Evolutionary conservation across 2,797 vertebrate genomes (phyloP).

Genomic region (Syngnathus rostellatus): DNA sequence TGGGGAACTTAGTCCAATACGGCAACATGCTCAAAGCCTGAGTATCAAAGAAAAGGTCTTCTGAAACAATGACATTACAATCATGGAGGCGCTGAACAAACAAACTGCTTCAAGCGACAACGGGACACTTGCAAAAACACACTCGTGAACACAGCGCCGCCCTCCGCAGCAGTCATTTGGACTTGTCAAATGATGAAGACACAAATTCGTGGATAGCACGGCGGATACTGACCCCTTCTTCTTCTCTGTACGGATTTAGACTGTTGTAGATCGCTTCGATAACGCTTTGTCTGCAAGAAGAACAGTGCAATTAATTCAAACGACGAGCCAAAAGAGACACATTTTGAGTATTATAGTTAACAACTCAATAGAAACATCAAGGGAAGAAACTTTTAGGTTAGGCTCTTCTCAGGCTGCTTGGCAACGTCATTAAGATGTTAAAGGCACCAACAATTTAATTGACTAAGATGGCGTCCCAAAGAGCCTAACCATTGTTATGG

Average conservation of each 20-base stretch:
- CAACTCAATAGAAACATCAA: no score
- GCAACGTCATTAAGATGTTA: neutral
- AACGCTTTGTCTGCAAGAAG: constrained; percentile 81
- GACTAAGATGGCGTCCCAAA: neutral
- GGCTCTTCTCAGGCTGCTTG: neutral
- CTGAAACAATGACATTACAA: neutral
- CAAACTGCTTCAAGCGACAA: neutral
- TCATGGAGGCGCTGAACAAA: neutral
- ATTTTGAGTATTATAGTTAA: neutral
- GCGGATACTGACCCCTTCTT: constrained; percentile 85
- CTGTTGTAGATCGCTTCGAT: constrained; percentile 96
- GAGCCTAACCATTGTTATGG: neutral
- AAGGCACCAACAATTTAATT: neutral
- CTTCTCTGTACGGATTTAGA: constrained; percentile 94
- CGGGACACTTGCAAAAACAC: neutral
- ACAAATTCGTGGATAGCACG: constrained; percentile 5
- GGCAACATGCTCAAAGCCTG: neutral
- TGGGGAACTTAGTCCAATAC: neutral
- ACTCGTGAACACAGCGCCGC: neutral
- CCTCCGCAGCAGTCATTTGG: neutral
- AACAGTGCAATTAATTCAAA: constrained; percentile 7
- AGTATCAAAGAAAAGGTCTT: neutral
- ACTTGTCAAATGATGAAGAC: neutral
- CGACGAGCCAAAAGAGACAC: neutral
- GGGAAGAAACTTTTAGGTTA: neutral